Evolutionary conservation across 1,140 invertebrate species (phyloP).

Genomic region (Drosophila subobscura): DNA sequence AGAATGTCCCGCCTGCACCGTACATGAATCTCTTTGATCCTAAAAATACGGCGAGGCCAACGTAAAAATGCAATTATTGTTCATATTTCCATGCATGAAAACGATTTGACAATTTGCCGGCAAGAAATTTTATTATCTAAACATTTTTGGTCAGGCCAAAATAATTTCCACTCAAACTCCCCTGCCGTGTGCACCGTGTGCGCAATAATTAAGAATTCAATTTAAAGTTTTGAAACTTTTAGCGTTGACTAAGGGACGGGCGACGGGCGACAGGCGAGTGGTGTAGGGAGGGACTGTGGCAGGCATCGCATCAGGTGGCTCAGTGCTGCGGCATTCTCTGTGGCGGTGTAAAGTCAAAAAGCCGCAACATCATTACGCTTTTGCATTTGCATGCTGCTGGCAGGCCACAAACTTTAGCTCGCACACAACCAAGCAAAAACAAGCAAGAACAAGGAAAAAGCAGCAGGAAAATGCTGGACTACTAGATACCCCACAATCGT

Average conservation of each 20-base stretch:
- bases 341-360: slow-evolving; percentile 57
- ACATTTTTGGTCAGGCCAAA: slow-evolving; percentile 14
- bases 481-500: no score
- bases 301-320: slow-evolving; percentile 41
- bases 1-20: background rate
- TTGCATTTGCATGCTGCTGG: slow-evolving; percentile 46
- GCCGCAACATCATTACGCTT: slow-evolving; percentile 60
- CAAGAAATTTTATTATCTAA: slow-evolving; percentile 41
- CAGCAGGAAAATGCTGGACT: no score
- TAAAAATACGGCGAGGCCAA: slow-evolving; percentile 13
- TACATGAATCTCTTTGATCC: slow-evolving; percentile 36
- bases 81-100: background rate
- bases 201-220: slow-evolving; percentile 62
- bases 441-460: background rate
- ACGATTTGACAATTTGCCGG: slow-evolving; percentile 31
- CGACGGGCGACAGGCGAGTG: background rate
- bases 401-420: slow-evolving; percentile 24
- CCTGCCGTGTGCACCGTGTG: slow-evolving; percentile 1
- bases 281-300: background rate
- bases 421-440: slow-evolving; percentile 20
- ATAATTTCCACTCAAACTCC: slow-evolving; percentile 40
- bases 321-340: slow-evolving; percentile 25
- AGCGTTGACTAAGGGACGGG: background rate
- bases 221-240: slow-evolving; percentile 56
- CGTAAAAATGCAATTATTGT: slow-evolving; percentile 21